Evolutionary conservation across 2,113 vertebrate genomes (phyloP).

Genomic region (Harpagus bidentatus): DNA sequence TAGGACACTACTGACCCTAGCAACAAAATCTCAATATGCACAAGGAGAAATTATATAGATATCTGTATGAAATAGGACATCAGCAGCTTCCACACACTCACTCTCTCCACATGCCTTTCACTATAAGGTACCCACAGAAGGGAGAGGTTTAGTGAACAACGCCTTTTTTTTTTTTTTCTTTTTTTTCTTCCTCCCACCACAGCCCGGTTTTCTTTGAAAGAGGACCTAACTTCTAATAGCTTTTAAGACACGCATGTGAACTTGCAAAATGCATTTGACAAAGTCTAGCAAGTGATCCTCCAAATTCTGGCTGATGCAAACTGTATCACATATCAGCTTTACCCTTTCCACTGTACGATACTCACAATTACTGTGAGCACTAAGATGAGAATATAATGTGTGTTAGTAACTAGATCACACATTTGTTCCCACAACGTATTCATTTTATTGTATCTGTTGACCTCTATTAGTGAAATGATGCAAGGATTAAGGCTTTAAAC

Average conservation of each 20-base stretch:
- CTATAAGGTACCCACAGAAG: neutral
- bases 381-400: neutral
- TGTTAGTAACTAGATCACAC: neutral
- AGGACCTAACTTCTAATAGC: neutral
- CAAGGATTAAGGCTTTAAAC: neutral
- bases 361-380: neutral
- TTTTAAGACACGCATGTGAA: neutral
- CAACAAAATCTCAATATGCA: neutral
- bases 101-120: neutral
- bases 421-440: neutral
- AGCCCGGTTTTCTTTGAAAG: neutral
- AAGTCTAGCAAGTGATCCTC: neutral
- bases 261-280: neutral
- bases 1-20: neutral
- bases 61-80: neutral
- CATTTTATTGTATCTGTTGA: neutral
- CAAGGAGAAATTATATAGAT: neutral
- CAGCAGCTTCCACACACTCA: accelerated
- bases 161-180: accelerated
- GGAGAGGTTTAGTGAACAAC: neutral
- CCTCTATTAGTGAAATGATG: neutral
- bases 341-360: neutral
- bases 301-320: neutral
- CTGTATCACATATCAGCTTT: neutral
- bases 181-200: no score